Percentiles rank a stretch among this genome's conserved stretches.
Conservation (phyloP, 2,113 vertebrate species). For the Myrmophylax atrothorax region DNA sequence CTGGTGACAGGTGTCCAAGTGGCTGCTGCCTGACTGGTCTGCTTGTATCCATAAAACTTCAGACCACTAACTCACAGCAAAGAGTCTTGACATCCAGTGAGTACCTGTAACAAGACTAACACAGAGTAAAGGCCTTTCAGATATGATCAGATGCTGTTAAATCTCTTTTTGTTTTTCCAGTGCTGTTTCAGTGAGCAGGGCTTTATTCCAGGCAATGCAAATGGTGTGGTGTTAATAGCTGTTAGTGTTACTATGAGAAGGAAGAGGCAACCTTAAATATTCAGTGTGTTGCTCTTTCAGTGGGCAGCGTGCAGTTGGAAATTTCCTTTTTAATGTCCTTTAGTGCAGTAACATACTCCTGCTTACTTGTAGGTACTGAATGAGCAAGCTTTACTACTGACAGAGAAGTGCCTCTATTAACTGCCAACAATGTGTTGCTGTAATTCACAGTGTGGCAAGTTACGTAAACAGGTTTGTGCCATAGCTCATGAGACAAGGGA, state of each 20-base stretch:
- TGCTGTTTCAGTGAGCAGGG: background rate
- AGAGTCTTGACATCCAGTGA: background rate
- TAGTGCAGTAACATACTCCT: background rate
- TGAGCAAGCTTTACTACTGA: background rate
- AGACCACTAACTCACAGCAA: background rate
- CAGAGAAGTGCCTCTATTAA: background rate
- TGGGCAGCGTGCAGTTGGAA: background rate
- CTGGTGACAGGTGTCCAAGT: background rate
- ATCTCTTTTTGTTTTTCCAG: background rate
- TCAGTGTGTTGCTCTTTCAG: background rate
- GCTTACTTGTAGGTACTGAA: background rate
- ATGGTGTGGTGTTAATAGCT: background rate
- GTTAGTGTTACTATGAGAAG: background rate
- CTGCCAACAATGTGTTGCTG: background rate
- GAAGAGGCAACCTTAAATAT: background rate
- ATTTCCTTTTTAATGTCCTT: background rate
- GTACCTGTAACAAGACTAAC: background rate
- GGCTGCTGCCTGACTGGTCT: background rate
- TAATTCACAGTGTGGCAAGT: background rate
- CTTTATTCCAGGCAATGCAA: background rate
- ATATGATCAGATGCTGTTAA: background rate
- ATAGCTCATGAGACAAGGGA: background rate
- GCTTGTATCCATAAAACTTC: background rate
- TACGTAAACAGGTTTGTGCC: background rate
- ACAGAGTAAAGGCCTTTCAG: background rate